Base-by-base conservation (phyloP, 2,888 invertebrate species). In the Brachypalpus laphriformis region DNA sequence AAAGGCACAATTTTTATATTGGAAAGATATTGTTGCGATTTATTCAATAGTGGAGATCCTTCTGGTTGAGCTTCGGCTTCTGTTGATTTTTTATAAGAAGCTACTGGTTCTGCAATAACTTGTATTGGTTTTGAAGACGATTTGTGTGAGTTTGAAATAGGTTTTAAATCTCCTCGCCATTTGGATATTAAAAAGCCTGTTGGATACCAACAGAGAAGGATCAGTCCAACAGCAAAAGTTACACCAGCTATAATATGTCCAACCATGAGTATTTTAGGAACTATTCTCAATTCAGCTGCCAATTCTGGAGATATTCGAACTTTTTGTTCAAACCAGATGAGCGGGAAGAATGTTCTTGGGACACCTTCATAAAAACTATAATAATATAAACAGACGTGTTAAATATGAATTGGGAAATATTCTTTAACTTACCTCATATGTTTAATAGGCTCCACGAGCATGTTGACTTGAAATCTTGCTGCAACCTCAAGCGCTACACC, bases 401-500 rank as follows among this genome's bases (percentile, higher is more conserved):
- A 11, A 42, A 11, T n/a, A 3, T 0, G 4, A 3, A 3, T 5
- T 0, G 4, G 31, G 3, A 31, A n/a, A n/a, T 0, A 8, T 37
- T 22, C 3, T 1, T 7, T 1, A 9, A 93, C 94, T 94, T 92
- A 96, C 96, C 92, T 90, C n/a, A 96, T 92, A 22, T 93, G 92
- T 3, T 93, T 90, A 74, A 93, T 94, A 0, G 95, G 94, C 78
- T 95, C 94, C 3, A 97, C 90, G 54, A 95, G 93, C 86, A 97
- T 93, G 90, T 97, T 97, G 65, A 97, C 93, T 91, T 97, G 97
- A 63, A 97, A 94, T 86, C 96, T 93, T 0, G 96, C 96, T 0
- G 95, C 93, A 0, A 97, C 96, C 82, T 96, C 95, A 8, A 97
- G 88, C 0, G 96, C 95, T 11, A 97, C 93, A 1, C 96, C 97